Evolutionary conservation across 2,888 invertebrate genomes (phyloP).

Genomic region (Drosophila mulleri): DNA sequence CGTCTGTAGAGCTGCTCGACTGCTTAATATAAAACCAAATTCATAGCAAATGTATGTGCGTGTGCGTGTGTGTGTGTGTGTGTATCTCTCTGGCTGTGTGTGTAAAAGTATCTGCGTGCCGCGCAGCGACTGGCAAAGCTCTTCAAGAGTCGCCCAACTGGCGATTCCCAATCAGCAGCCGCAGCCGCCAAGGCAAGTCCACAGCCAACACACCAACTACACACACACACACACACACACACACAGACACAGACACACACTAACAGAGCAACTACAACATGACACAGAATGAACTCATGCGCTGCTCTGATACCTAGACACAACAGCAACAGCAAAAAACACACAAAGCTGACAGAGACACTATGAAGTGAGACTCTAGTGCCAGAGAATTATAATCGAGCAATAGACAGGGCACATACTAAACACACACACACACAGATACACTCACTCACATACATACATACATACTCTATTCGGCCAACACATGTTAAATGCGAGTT

Average conservation of each 20-base stretch:
- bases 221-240: conserved; percentile 6
- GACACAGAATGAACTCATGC: conserved; percentile 61
- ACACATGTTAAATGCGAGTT: conserved; percentile 35
- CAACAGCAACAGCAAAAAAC: background rate
- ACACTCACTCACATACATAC: conserved; percentile 10
- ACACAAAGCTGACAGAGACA: conserved; percentile 35
- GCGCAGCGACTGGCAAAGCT: conserved; percentile 23
- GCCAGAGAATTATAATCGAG: conserved; percentile 50
- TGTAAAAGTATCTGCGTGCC: conserved; percentile 55
- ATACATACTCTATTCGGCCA: background rate
- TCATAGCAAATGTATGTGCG: conserved; percentile 56
- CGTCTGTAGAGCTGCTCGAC: conserved; percentile 51
- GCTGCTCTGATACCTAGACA: conserved; percentile 36
- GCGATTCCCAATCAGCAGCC: conserved; percentile 79
- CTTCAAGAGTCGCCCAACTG: conserved; percentile 74
- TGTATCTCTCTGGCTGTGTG: conserved; percentile 3
- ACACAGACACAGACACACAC: conserved; percentile 5
- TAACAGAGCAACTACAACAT: conserved; percentile 20
- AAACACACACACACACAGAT: conserved; percentile 11
- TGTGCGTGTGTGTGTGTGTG: background rate
- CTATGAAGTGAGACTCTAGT: conserved; percentile 26
- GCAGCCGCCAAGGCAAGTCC: conserved; percentile 41
- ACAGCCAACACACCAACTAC: conserved; percentile 22
- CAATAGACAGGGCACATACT: conserved; percentile 43
- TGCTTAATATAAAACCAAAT: conserved; percentile 73